phyloP scores from a whole-genome alignment of 2,888 invertebrate genomes.

The Dolichopus griseipennis region DNA sequence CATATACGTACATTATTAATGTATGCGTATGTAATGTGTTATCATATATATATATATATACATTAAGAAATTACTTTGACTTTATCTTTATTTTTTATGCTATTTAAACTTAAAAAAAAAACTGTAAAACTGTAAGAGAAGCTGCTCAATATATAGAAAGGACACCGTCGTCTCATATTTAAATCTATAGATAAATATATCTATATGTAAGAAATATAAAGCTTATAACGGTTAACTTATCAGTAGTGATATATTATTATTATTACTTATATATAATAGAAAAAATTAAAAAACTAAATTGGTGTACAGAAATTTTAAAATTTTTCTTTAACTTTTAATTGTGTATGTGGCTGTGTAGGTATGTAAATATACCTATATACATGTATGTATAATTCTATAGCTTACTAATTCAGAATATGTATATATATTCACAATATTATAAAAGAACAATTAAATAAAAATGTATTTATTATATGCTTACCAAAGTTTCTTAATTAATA shows the following conservation, averaged over 20 bases:
- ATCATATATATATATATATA: neutral
- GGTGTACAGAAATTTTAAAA: neutral
- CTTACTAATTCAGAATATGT: too few species aligned
- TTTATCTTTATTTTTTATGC: neutral
- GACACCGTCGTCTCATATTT: neutral
- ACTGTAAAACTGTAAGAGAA: neutral
- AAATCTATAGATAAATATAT: neutral
- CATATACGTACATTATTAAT: too few species aligned
- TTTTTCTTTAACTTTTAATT: neutral
- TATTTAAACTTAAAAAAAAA: neutral
- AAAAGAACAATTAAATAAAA: too few species aligned
- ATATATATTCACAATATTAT: too few species aligned
- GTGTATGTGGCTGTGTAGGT: too few species aligned
- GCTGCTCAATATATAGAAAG: neutral
- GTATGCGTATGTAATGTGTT: too few species aligned
- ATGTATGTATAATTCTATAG: neutral
- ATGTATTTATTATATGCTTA: too few species aligned
- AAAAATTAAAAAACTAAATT: neutral
- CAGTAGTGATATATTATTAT: neutral
- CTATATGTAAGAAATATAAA: too few species aligned
- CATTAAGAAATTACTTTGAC: neutral
- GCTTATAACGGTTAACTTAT: neutral
- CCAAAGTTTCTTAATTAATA: too few species aligned
- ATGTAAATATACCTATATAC: neutral
- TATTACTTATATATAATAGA: neutral